Evolutionary conservation across 1,140 invertebrate species (phyloP).

Genomic region (Drosophila arizonae): DNA sequence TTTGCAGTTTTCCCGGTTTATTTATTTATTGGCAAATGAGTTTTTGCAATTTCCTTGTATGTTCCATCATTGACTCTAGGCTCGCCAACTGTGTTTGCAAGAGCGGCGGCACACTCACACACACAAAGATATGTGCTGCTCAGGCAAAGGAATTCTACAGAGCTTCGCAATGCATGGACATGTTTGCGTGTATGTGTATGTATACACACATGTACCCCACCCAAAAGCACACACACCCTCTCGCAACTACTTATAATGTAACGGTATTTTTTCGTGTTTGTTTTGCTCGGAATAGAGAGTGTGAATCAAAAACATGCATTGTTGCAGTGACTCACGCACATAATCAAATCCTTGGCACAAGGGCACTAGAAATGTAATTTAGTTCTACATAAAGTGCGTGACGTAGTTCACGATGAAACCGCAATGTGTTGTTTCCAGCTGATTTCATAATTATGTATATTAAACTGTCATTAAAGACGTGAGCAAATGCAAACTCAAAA

Average conservation of each 20-base stretch:
- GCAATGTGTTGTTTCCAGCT: not conserved
- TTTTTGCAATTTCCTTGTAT: slow-evolving; percentile 2
- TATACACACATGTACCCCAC: slow-evolving; percentile 24
- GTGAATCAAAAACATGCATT: slow-evolving; percentile 17
- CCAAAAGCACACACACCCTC: slow-evolving; percentile 26
- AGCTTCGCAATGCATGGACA: slow-evolving; percentile 2
- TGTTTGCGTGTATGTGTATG: not conserved
- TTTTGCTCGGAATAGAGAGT: slow-evolving; percentile 39
- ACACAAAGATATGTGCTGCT: slow-evolving; percentile 6
- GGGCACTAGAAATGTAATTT: not conserved
- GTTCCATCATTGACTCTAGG: slow-evolving; percentile 2
- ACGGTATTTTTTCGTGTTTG: slow-evolving; percentile 56
- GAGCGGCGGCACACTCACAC: slow-evolving; percentile 7
- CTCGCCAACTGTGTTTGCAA: slow-evolving; percentile 15
- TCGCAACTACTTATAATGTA: slow-evolving; percentile 27
- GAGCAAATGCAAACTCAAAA: not conserved
- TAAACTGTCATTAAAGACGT: slow-evolving; percentile 5
- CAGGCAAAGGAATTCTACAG: slow-evolving; percentile 29
- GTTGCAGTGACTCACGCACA: slow-evolving; percentile 14
- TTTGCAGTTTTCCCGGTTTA: slow-evolving; percentile 1
- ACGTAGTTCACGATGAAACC: not conserved
- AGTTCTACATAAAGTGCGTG: not conserved
- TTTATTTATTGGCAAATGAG: slow-evolving; percentile 12
- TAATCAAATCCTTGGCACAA: slow-evolving; percentile 1
- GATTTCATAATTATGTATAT: slow-evolving; percentile 33